These are phyloP conservation scores for Caenorhabditis sp. DNA, from an alignment of 2,888 invertebrate species.

Conservation along the genomic window DNA sequence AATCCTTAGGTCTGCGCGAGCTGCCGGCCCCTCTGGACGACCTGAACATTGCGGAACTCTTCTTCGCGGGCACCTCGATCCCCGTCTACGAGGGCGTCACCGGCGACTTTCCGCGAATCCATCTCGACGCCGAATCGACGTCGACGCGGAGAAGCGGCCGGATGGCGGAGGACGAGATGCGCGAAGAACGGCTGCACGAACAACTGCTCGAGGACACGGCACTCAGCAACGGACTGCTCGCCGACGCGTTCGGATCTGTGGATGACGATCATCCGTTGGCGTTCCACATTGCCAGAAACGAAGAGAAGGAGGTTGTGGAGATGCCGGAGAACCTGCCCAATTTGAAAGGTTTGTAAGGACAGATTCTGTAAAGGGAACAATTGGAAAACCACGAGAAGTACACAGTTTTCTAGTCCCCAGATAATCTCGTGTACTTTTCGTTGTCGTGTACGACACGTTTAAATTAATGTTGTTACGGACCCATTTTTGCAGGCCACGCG, in stretches of 20 bases:
- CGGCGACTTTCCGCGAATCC: conserved; percentile 10
- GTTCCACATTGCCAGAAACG: conserved; percentile 32
- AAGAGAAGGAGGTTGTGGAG: conserved; percentile 36
- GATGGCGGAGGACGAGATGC: conserved; percentile 11
- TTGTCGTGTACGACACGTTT: no score
- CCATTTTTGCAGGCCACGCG: conserved; percentile 16
- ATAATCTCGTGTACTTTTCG: no score
- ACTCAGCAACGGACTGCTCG: conserved; percentile 7
- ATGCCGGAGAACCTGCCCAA: conserved; percentile 64
- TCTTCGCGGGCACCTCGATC: conserved; percentile 31
- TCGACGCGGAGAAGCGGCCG: conserved; percentile 14
- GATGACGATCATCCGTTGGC: conserved; percentile 59
- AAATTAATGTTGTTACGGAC: neutral
- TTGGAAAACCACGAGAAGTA: no score
- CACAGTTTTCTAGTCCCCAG: no score
- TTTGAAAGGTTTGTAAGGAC: conserved; percentile 64
- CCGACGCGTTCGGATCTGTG: neutral
- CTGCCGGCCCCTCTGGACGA: neutral
- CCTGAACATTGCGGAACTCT: conserved; percentile 33
- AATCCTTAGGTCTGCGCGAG: conserved; percentile 13
- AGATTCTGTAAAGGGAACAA: neutral
- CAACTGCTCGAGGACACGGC: conserved; percentile 48
- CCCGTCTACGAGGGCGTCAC: conserved; percentile 33
- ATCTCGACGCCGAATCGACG: conserved; percentile 3
- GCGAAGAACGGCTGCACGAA: conserved; percentile 28